These are phyloP conservation scores for Apodemia zela DNA, from an alignment of 2,888 invertebrate genomes.

Conservation along the genomic window DNA sequence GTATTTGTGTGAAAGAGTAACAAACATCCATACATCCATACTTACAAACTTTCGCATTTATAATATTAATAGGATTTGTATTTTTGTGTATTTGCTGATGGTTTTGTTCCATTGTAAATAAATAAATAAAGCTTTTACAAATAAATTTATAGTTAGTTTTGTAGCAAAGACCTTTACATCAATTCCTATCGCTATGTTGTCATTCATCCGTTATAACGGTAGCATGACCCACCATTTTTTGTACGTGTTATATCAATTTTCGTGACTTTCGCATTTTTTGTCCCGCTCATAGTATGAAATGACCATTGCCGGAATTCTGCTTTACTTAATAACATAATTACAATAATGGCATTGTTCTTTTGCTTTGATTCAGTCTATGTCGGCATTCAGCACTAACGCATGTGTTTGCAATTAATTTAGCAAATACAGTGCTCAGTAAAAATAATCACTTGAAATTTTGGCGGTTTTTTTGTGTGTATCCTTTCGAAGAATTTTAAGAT, in stretches of 20 bases:
- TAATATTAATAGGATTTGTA: too few relatives aligned
- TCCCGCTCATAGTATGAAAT: slow-evolving; percentile 32
- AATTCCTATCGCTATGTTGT: not conserved
- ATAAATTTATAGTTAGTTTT: too few relatives aligned
- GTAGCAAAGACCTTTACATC: not conserved
- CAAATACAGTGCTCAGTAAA: not conserved
- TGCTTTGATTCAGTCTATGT: slow-evolving; percentile 20
- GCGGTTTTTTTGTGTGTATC: too few relatives aligned
- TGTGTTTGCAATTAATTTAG: slow-evolving; percentile 16
- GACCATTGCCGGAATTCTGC: slow-evolving; percentile 28
- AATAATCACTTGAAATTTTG: too few relatives aligned
- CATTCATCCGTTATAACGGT: slow-evolving; percentile 4
- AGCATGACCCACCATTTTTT: slow-evolving; percentile 25
- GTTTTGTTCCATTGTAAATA: too few relatives aligned
- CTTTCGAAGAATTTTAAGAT: too few relatives aligned
- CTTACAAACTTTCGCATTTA: too few relatives aligned
- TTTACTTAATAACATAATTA: slow-evolving; percentile 26
- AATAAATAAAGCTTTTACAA: too few relatives aligned
- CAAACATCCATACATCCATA: too few relatives aligned
- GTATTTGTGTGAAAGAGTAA: too few relatives aligned
- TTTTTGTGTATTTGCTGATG: too few relatives aligned
- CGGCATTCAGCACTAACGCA: slow-evolving; percentile 15
- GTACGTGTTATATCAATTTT: slow-evolving; percentile 52
- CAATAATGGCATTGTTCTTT: slow-evolving; percentile 28
- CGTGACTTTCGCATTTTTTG: slow-evolving; percentile 47